A percentile compares a stretch with the other conserved stretches of the same genome.
phyloP scores from a whole-genome alignment of 2,113 vertebrate species.

The Haplochromis vanheusdeni region DNA sequence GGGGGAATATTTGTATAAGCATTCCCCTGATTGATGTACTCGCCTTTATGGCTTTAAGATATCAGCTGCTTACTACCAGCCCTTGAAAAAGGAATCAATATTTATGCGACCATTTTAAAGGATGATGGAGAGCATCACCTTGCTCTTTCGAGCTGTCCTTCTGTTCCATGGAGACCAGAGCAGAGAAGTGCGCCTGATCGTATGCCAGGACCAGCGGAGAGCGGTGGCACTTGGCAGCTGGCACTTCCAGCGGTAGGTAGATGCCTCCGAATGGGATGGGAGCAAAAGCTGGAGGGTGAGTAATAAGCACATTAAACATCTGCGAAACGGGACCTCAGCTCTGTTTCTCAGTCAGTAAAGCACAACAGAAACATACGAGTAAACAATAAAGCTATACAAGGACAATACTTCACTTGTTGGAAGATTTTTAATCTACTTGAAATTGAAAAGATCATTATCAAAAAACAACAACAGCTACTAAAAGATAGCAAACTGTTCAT shows the following conservation, averaged over 20 bases:
- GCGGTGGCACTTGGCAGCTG: conserved; percentile 86
- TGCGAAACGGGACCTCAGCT: background rate
- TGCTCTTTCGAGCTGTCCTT: conserved; percentile 86
- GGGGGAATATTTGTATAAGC: background rate
- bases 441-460: background rate
- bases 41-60: background rate
- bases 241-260: conserved; percentile 91
- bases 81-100: background rate
- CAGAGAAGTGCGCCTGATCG: conserved; percentile 96
- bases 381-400: background rate
- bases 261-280: conserved; percentile 97
- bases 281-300: conserved; percentile 78
- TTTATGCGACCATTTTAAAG: background rate
- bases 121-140: conserved; percentile 65
- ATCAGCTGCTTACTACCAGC: background rate
- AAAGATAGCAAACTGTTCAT: fast-evolving
- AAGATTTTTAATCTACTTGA: background rate
- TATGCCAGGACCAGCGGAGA: conserved; percentile 91
- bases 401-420: background rate
- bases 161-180: conserved; percentile 97
- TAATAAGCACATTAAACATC: background rate
- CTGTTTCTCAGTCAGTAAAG: background rate
- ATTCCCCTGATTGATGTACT: background rate
- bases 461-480: fast-evolving
- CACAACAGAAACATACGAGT: background rate